These are phyloP conservation scores for Poecilia gillii DNA, from an alignment of 2,797 vertebrate genomes.

Conservation along the genomic window DNA sequence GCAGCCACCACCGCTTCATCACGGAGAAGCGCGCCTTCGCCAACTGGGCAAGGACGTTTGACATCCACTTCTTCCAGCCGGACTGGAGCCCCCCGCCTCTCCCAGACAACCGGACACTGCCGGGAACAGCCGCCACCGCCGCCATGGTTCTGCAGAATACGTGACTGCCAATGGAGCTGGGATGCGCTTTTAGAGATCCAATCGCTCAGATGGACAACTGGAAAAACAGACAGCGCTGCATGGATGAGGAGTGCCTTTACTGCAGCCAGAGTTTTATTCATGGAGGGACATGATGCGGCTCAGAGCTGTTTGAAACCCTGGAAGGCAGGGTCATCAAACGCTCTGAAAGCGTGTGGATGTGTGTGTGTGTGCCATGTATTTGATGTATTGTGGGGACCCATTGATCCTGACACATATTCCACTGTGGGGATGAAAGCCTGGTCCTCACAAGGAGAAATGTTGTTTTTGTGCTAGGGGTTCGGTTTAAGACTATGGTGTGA, in stretches of 20 bases:
- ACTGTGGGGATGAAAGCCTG: too few species aligned
- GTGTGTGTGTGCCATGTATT: slow-evolving; percentile 1
- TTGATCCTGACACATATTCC: too few species aligned
- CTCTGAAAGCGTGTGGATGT: slow-evolving; percentile 46
- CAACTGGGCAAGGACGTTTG: slow-evolving; percentile 93
- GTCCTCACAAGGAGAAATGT: too few species aligned
- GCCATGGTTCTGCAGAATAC: slow-evolving; percentile 4
- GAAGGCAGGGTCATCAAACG: slow-evolving; percentile 19
- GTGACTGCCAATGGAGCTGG: slow-evolving; percentile 50
- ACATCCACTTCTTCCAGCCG: slow-evolving; percentile 96
- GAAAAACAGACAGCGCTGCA: neutral
- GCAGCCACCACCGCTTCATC: slow-evolving; percentile 98
- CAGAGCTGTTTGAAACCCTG: slow-evolving; percentile 28
- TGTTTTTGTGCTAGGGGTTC: too few species aligned
- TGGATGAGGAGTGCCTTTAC: neutral
- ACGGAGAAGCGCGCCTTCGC: slow-evolving; percentile 97
- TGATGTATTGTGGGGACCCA: too few species aligned
- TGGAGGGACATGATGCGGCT: slow-evolving; percentile 21
- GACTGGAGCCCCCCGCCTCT: slow-evolving; percentile 90
- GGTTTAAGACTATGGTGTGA: too few species aligned
- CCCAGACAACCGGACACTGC: slow-evolving; percentile 64
- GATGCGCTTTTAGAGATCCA: neutral
- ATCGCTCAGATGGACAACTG: neutral
- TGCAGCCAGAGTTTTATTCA: slow-evolving; percentile 2
- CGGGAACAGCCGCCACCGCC: slow-evolving; percentile 10